Evolutionary conservation across 2,888 invertebrate genomes (phyloP), one percentile per base, ranked within the genome.

Genomic region (Drosophila recens): DNA sequence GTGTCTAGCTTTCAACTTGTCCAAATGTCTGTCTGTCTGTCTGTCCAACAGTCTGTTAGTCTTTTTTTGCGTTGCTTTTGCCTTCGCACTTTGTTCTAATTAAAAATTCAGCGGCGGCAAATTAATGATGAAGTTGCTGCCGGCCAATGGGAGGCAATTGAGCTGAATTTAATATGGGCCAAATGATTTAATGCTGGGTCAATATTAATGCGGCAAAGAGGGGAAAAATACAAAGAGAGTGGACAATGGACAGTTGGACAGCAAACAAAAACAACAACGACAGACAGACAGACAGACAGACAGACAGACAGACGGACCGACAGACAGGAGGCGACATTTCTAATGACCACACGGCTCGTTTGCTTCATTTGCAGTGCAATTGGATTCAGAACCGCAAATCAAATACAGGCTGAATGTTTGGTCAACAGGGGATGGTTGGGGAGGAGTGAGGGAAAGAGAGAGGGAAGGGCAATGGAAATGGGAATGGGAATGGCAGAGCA

Each of bases 321-420:
- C 17, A 17, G 64, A 56, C 48, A 42, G 15, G 36, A 30, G 69
- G 42, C 63, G 72, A 69, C 82, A 75, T 80, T 27, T 27, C 87
- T 80, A 84, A 87, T 82, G 87, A 87, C 84, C 80, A 59, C 84
- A 87, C 42, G 87, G 84, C 82, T 87, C 87, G 84, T 82, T 87
- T 84, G 84, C 80, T 84, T 84, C 87, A 84, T 87, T 87, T 84
- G 80, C 82, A 80, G 78, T 80, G 87, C 77, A 75, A 82, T 79
- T 87, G 84, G 72, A 84, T 87, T 77, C 80, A 80, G 79, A 87
- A 87, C 87, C 84, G 80, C 84, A 84, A 87, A 82, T 84, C 84
- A 84, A 87, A 84, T 74, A 84, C 82, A 82, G 69, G 56, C 65
- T 48, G 51, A 54, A 54, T 57, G 63, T 13, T n/a, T 8, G 15